These are phyloP conservation scores for Muntiacus reevesi DNA, from an alignment of 2,113 vertebrate species.

Conservation along the genomic window DNA sequence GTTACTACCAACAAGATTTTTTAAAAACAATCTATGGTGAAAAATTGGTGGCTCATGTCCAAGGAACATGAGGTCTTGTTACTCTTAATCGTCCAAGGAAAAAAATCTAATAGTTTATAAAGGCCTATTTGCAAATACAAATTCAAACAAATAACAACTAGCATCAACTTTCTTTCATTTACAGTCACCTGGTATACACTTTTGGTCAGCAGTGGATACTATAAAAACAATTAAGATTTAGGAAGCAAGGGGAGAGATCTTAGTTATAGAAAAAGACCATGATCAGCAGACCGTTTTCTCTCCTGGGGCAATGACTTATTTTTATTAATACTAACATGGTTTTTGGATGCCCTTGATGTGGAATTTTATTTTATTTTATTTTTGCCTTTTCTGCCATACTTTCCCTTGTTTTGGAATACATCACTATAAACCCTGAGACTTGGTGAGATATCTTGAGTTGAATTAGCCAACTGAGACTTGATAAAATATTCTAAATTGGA, in stretches of 20 bases:
- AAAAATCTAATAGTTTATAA: not conserved
- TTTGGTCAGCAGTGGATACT: not conserved
- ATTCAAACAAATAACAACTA: not conserved
- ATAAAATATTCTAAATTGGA: not conserved
- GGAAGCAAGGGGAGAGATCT: not conserved
- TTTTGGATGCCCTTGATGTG: not conserved
- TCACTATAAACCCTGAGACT: not conserved
- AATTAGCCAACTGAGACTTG: not conserved
- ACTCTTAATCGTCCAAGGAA: not conserved
- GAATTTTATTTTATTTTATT: not conserved
- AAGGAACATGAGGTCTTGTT: conserved; percentile 4
- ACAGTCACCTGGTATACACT: not conserved
- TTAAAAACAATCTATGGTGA: not conserved
- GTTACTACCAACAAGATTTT: not conserved
- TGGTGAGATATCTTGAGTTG: not conserved
- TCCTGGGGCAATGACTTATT: not conserved
- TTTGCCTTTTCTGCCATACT: not conserved
- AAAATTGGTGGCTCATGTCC: not conserved
- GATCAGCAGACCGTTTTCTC: not conserved
- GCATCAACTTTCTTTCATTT: conserved; percentile 20
- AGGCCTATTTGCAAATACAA: not conserved
- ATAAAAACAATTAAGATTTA: conserved; percentile 16
- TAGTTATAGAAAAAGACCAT: not conserved
- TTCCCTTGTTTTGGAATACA: not conserved
- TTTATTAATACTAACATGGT: not conserved